Percentiles rank a stretch among this genome's conserved stretches.
These are phyloP conservation scores for Gallinago jamesoni DNA, from an alignment of 2,113 vertebrate species.

Conservation along the genomic window DNA sequence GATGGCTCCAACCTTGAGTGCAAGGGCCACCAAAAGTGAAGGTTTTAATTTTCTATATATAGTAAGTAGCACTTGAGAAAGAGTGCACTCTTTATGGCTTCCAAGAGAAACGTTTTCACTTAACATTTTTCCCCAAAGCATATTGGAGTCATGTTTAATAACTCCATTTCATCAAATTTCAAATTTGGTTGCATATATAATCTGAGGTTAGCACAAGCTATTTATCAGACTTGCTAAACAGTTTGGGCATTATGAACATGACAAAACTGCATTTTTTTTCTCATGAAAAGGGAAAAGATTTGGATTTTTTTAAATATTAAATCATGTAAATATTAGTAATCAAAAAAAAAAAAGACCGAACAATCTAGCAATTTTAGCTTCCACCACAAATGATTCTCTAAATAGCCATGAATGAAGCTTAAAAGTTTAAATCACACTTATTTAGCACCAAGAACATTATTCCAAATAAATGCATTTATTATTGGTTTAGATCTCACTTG, in stretches of 20 bases:
- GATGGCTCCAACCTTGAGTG: not conserved
- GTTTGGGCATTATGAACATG: not conserved
- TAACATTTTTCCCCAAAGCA: not conserved
- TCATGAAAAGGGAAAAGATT: not conserved
- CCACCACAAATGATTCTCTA: not conserved
- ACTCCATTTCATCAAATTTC: not conserved
- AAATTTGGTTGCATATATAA: not conserved
- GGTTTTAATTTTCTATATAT: not conserved
- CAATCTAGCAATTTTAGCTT: not conserved
- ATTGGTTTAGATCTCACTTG: not conserved
- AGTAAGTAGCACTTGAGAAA: not conserved
- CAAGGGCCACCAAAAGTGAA: not conserved
- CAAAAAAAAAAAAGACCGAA: not conserved
- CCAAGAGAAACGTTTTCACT: not conserved
- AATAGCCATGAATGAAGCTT: not conserved
- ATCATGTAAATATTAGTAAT: not conserved
- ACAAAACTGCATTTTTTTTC: not conserved
- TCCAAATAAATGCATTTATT: not conserved
- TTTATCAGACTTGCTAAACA: not conserved
- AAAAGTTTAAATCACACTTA: not conserved
- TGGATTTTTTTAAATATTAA: not conserved
- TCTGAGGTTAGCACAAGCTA: not conserved
- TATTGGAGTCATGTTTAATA: not conserved
- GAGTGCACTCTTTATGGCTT: accelerated
- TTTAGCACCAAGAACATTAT: not conserved